Evolutionary conservation across 2,888 invertebrate species (phyloP), one percentile per base, ranked within the genome.

Genomic region (Oligia fasciuncula): DNA sequence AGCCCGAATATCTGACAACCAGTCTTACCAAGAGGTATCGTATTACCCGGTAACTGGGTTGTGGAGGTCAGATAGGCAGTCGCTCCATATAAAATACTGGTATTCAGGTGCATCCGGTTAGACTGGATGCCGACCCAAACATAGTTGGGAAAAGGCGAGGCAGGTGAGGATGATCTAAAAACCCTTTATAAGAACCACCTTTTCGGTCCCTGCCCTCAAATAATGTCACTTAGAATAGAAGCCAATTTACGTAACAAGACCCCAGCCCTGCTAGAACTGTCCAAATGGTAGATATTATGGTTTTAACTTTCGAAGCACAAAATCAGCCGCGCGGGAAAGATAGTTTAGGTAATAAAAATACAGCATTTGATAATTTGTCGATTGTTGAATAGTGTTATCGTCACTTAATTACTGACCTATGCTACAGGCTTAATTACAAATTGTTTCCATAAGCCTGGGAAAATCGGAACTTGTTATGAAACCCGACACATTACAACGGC

Each of bases 391-490:
- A 62, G 62, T 74, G 75, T 74, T 68, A 77, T 14, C 71, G 35
- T 60, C 74, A 63, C 46, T 65, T 70, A 70, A 68, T 75, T 70
- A 80, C 80, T 84, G 84, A 84, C 80, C 77, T 86, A 76, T 77
- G 80, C 73, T 63, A 19, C 72, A 60, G 51, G 66, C 77, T 75
- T 73, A 66, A 77, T 83, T 77, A 63, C 76, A 63, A 13, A 81
- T 78, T 86, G 82, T 88, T 60, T 43, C 43, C 43, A 13, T 29
- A 46, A 51, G 68, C 72, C 70, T 83, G 79, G 75, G 87, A 83
- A 79, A 60, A 40, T 79, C 46, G 54, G 40, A 73, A 72, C 43
- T 19, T 82, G 77, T 84, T 88, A 81, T 84, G 84, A 87, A 75
- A 87, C 75, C 60, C 23, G 35, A 80, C n/a, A 40, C 74, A 49